Conservation (phyloP, 2,888 invertebrate genomes). For the Pomacea canaliculata region DNA sequence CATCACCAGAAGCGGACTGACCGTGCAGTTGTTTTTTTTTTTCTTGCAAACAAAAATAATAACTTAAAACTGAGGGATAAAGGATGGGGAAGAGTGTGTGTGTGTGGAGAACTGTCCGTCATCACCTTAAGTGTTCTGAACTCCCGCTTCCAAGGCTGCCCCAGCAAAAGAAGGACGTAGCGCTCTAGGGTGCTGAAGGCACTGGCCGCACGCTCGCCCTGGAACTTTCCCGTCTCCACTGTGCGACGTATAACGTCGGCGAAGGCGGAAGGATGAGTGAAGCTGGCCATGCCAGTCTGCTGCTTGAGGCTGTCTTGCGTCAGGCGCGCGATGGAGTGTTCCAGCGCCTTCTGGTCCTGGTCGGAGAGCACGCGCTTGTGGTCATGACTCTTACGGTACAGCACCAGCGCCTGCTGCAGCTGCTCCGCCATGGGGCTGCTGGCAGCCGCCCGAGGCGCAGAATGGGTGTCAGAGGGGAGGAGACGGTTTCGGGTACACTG, state of each 20-base stretch:
- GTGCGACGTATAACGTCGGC: constrained; percentile 10
- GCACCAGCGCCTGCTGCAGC: constrained; percentile 16
- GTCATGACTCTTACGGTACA: constrained; percentile 17
- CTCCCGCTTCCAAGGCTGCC: constrained; percentile 35
- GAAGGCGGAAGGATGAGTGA: constrained; percentile 12
- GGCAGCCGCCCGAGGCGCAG: too few species aligned
- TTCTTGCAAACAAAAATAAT: too few species aligned
- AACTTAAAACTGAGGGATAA: too few species aligned
- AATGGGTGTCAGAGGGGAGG: too few species aligned
- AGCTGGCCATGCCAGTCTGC: constrained; percentile 16
- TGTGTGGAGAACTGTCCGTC: too few species aligned
- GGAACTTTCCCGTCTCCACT: neutral
- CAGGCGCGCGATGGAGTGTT: constrained; percentile 11
- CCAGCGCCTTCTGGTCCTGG: constrained; percentile 2
- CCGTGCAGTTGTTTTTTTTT: too few species aligned
- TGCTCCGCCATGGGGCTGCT: neutral
- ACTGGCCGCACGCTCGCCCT: constrained; percentile 18
- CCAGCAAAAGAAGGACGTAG: constrained; percentile 28
- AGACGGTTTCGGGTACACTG: too few species aligned
- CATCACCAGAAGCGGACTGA: too few species aligned
- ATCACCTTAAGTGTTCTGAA: constrained; percentile 32
- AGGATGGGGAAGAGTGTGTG: too few species aligned
- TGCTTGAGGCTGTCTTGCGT: constrained; percentile 9
- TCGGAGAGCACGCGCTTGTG: neutral
- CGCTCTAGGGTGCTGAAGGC: constrained; percentile 29